Base-by-base conservation (phyloP, 2,113 vertebrate species). In the Struthio camelus region DNA sequence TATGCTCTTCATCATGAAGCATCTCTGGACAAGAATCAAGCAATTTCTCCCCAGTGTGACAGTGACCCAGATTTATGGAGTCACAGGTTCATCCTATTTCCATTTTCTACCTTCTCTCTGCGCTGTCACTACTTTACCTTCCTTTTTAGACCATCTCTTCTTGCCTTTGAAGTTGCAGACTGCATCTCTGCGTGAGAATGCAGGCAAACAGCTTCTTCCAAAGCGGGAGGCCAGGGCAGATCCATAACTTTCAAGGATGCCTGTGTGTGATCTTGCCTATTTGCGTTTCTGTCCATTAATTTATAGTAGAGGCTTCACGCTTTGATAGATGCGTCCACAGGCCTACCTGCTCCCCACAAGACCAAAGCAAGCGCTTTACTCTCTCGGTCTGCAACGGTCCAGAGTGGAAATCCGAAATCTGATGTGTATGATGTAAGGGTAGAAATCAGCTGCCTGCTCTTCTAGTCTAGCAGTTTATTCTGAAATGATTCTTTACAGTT, bases 161-260 rank as follows among this genome's bases (percentile, higher is more conserved):
- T 94, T 82, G 89, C 96, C 96, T 97, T 97, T 97, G 96, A 86
- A 97, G 96, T 97, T 97, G 97, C 91, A 84, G 67, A 93, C 95
- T 94, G 92, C 87, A 79, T 94, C 94, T 96, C 83, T 42, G 81
- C 32, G 0, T 48, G 96, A 93, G 82, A 9, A 87, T 96, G 93
- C 92, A 92, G 96, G 94, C 53, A 78, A 85, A 93, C 56, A 85
- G 81, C 86, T 81, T 86, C 95, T 80, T 65, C 75, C 83, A 7
- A 11, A 48, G 58, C 61, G 73, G 79, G 76, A 77, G 94, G 53
- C 73, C 73, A 7, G 50, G 58, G n/a, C 77, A 28, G 5, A 38
- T 17, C 38, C 61, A 0, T 9, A 18, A 16, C 53, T 72, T 90
- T 40, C 81, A 3, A 56, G 89, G 82, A 85, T 69, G 76, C 70